These are phyloP conservation scores for Drosophila oshimai DNA, from an alignment of 1,140 invertebrate species.

Conservation along the genomic window DNA sequence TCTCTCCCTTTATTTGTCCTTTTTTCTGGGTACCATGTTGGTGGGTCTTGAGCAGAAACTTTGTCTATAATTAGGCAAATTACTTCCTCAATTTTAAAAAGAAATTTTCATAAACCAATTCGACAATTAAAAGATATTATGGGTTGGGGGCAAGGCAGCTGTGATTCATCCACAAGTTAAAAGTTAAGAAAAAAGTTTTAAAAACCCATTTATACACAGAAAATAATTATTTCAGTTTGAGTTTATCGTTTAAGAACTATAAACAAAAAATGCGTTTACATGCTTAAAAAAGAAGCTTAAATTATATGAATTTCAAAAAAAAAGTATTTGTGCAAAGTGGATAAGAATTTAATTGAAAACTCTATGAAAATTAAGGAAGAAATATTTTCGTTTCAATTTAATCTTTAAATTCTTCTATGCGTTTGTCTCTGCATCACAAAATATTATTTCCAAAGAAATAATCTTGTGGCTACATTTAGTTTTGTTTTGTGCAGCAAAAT, in stretches of 20 bases:
- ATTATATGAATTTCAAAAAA: no score
- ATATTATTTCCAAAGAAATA: not conserved
- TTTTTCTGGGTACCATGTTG: not conserved
- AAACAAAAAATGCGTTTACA: no score
- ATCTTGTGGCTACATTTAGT: conserved; percentile 1
- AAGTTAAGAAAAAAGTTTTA: not conserved
- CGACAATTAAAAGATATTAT: not conserved
- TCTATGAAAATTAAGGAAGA: not conserved
- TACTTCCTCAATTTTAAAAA: conserved; percentile 9
- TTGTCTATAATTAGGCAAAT: conserved; percentile 29
- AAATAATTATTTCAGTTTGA: no score
- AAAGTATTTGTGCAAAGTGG: no score
- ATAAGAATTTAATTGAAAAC: not conserved
- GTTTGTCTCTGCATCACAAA: not conserved
- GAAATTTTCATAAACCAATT: conserved; percentile 1
- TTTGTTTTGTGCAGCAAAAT: not conserved
- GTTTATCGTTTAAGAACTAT: no score
- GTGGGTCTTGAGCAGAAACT: conserved; percentile 8
- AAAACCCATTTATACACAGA: not conserved
- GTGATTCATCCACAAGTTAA: not conserved
- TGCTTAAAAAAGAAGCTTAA: no score
- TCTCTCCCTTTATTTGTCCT: not conserved
- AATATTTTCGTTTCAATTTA: not conserved
- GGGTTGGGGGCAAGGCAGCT: not conserved
- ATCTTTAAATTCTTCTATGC: no score